A percentile compares a stretch with the other conserved stretches of the same genome.
Evolutionary conservation across 2,797 vertebrate species (phyloP).

Genomic region (Sebastes dallii): DNA sequence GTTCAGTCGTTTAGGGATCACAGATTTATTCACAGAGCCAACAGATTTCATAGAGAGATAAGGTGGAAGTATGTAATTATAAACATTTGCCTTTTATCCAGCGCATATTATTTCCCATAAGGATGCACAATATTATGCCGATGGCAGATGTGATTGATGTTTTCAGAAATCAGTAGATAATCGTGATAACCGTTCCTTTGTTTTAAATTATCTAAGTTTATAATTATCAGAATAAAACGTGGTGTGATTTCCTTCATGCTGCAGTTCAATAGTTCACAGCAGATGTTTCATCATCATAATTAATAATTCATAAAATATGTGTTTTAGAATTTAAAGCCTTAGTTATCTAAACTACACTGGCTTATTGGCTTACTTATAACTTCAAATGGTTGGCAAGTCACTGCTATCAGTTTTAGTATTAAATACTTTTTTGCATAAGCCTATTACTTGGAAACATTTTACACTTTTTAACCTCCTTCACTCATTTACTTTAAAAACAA

Average conservation of each 20-base stretch:
- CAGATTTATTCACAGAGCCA: background rate
- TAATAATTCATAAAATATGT: slow-evolving; percentile 13
- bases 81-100: background rate
- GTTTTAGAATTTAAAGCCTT: slow-evolving; percentile 1
- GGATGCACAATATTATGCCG: background rate
- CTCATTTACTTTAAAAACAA: background rate
- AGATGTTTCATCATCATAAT: slow-evolving; percentile 25
- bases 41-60: background rate
- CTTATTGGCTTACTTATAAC: slow-evolving; percentile 8
- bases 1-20: background rate
- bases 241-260: background rate
- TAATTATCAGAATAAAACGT: background rate
- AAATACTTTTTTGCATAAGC: slow-evolving; percentile 18
- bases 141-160: background rate
- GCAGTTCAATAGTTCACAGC: slow-evolving; percentile 16
- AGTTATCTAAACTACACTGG: slow-evolving; percentile 10
- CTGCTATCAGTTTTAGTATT: background rate
- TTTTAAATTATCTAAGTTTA: fast-evolving
- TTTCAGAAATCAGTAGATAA: background rate
- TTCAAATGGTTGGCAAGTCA: slow-evolving; percentile 18
- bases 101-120: background rate
- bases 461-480: background rate
- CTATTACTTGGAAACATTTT: background rate
- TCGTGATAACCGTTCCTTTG: background rate
- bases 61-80: background rate